Percentiles rank a stretch among this genome's conserved stretches.
phyloP scores from a whole-genome alignment of 2,113 vertebrate species.

The Lasiurus cinereus region DNA sequence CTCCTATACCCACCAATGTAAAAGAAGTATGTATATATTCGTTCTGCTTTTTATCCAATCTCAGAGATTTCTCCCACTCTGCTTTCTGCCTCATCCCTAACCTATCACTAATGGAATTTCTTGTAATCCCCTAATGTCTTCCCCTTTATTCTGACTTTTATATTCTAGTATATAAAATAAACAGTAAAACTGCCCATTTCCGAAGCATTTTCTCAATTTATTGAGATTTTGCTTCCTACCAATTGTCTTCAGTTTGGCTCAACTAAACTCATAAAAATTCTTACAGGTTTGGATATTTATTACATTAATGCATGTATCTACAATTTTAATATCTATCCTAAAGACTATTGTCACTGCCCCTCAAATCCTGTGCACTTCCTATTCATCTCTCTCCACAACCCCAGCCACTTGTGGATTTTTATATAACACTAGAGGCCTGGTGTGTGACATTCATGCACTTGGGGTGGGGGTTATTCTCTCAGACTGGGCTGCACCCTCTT shows the following conservation, averaged over 20 bases:
- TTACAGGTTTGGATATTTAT: neutral
- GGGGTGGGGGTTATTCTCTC: no score
- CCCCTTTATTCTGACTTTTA: neutral
- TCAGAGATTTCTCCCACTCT: neutral
- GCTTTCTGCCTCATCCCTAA: neutral
- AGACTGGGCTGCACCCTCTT: no score
- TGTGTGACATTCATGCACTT: no score
- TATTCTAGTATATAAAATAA: neutral
- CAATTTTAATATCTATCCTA: neutral
- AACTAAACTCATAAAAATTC: neutral
- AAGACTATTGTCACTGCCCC: neutral
- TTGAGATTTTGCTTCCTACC: neutral
- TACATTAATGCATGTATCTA: neutral
- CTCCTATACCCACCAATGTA: neutral
- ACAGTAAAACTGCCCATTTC: neutral
- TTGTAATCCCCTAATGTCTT: neutral
- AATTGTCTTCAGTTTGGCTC: neutral
- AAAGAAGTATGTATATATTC: neutral
- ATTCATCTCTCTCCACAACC: neutral
- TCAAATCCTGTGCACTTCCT: neutral
- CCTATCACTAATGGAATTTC: neutral
- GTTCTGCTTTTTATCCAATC: neutral
- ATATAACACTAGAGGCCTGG: neutral
- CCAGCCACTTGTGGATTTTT: neutral
- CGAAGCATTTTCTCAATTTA: neutral